phyloP scores from a whole-genome alignment of 2,888 invertebrate species.

The Cantharis nigra region DNA sequence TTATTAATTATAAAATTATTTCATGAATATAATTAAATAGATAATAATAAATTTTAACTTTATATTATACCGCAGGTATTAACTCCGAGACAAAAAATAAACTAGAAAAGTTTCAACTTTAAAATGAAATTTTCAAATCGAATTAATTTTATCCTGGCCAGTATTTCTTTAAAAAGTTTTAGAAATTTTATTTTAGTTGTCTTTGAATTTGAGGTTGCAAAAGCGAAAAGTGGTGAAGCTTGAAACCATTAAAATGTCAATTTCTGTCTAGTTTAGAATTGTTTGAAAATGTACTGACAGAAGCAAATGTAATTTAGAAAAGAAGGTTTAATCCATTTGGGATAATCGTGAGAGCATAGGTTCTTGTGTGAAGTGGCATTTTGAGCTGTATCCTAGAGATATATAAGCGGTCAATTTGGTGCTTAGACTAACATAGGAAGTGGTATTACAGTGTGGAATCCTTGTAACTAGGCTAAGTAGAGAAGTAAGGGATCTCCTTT shows the following conservation, averaged over 20 bases:
- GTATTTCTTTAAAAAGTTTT: conserved; percentile 3
- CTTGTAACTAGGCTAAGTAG: conserved; percentile 24
- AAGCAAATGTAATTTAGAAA: not conserved
- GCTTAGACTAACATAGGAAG: conserved; percentile 23
- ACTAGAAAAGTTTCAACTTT: conserved; percentile 15
- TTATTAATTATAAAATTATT: not conserved
- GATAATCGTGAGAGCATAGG: conserved; percentile 18
- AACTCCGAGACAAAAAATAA: conserved; percentile 13
- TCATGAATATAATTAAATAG: not conserved
- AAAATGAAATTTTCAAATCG: conserved; percentile 9
- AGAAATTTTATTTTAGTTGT: not conserved
- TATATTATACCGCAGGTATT: conserved; percentile 1
- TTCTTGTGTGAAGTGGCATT: conserved; percentile 15
- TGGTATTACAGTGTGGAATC: conserved; percentile 19
- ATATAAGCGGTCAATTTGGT: conserved; percentile 19
- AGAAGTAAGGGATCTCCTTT: conserved; percentile 6
- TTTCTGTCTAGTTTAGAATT: not conserved
- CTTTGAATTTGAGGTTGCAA: not conserved
- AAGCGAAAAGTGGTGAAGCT: not conserved
- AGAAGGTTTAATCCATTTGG: conserved; percentile 17
- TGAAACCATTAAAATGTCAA: conserved; percentile 6
- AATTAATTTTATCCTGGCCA: conserved; percentile 12
- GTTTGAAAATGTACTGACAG: not conserved
- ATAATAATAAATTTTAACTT: not conserved
- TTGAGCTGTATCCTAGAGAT: conserved; percentile 12